These are phyloP conservation scores for Tenebrosternarchus preto DNA, from an alignment of 2,113 vertebrate genomes.

Conservation along the genomic window DNA sequence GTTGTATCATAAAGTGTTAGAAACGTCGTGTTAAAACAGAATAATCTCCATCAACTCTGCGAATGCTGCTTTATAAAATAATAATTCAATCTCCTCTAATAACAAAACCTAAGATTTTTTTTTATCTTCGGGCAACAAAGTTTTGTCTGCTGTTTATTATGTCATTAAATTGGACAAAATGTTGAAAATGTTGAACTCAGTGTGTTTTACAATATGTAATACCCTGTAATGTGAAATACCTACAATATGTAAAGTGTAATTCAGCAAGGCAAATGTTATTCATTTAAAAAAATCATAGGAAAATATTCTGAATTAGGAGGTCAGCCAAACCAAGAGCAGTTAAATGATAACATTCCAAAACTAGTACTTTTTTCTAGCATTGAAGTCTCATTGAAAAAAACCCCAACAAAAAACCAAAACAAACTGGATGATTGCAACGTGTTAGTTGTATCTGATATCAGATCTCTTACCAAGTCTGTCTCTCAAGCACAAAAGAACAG, in stretches of 20 bases:
- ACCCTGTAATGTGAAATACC: neutral
- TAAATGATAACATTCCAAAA: neutral
- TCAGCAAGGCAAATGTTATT: neutral
- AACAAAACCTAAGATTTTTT: too few relatives aligned
- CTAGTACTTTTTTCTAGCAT: too few relatives aligned
- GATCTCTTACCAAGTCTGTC: too few relatives aligned
- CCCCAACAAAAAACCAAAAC: constrained; percentile 53
- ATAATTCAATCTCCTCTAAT: neutral
- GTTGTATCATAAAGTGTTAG: too few relatives aligned
- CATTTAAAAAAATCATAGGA: neutral
- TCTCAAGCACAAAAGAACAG: too few relatives aligned
- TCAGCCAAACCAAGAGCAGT: neutral
- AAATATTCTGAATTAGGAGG: neutral
- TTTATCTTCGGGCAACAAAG: neutral
- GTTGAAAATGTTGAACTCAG: too few relatives aligned
- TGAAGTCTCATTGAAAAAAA: too few relatives aligned
- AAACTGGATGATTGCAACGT: too few relatives aligned
- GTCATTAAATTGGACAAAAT: neutral
- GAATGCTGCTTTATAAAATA: too few relatives aligned
- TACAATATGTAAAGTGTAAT: neutral
- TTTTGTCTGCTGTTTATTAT: neutral
- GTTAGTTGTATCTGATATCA: too few relatives aligned
- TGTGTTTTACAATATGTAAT: neutral
- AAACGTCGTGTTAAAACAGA: too few relatives aligned
- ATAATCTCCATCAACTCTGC: too few relatives aligned